Evolutionary conservation across 1,140 invertebrate species (phyloP), one percentile per base, ranked within the genome.

Genomic region (Hylaeus anthracinus): DNA sequence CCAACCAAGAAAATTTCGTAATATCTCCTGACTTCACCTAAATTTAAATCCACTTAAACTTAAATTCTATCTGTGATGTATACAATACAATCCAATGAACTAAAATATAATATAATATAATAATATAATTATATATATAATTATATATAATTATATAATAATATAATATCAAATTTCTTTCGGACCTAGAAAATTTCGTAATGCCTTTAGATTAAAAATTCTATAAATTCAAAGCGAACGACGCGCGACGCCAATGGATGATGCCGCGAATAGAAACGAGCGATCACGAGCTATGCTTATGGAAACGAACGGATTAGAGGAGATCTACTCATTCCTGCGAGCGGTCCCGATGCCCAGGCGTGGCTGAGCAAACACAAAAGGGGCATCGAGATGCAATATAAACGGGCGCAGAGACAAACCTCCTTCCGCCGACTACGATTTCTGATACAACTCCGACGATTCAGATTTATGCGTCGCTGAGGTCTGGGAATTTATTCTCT

Each of bases 341-440:
- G 53, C 53, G 69, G n/a, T 45, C 67, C 51, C 81, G 81, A 79
- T 80, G 78, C 86, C 81, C 81, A 88, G 83, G 85, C 87, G 86
- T 89, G 83, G 85, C 76, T 87, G 87, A 82, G 64, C 85, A 86
- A 88, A 83, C 64, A 87, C 87, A 89, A 87, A 88, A 88, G 83
- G 41, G 81, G 45, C 72, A 81, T 79, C 76, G 69, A 74, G 79
- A 79, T 75, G 79, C 66, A 51, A 79, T 72, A 84, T 85, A 86
- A 81, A 81, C 60, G 45, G 65, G 8, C 66, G 56, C 67, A 37
- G 55, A 66, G 76, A 85, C 76, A 65, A 81, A 79, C 76, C 76
- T 66, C 48, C 78, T 73, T 74, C 83, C 74, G 83, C 72, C 51
- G 48, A 26, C 76, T 12, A 15, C 41, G 39, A 79, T 53, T 72